A percentile compares a stretch with the other conserved stretches of the same genome.
Conservation (phyloP, 1,140 invertebrate genomes). For the Leptinotarsa lineolata region DNA sequence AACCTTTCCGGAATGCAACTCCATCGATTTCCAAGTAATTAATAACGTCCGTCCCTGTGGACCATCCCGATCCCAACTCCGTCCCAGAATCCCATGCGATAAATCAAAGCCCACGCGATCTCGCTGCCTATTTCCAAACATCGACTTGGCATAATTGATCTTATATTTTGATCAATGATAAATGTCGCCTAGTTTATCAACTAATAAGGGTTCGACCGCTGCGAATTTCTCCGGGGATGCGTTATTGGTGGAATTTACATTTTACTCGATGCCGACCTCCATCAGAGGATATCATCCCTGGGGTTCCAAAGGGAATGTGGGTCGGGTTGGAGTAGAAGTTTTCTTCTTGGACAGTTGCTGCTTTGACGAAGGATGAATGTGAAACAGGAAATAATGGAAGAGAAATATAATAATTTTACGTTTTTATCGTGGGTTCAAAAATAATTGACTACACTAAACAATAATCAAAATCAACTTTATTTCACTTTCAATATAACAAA, state of each 20-base stretch:
- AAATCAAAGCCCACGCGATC: background rate
- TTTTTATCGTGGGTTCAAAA: too few species aligned
- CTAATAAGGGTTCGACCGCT: constrained; percentile 4
- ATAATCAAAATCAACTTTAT: too few species aligned
- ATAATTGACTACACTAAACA: too few species aligned
- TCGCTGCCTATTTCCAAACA: background rate
- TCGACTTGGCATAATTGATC: constrained; percentile 5
- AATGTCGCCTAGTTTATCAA: constrained; percentile 5
- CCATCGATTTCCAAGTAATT: background rate
- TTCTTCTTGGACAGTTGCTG: background rate
- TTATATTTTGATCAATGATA: constrained; percentile 2
- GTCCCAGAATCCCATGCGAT: background rate
- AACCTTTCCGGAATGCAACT: too few species aligned
- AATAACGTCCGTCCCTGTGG: background rate
- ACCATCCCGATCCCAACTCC: background rate
- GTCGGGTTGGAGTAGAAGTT: background rate
- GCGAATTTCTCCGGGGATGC: constrained; percentile 1
- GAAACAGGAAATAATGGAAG: too few species aligned
- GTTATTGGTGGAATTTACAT: constrained; percentile 6
- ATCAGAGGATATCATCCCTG: background rate
- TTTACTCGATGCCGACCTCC: background rate
- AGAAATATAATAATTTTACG: too few species aligned
- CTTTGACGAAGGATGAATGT: background rate
- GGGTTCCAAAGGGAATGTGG: background rate
- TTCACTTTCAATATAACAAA: too few species aligned